Evolutionary conservation across 2,797 vertebrate species (phyloP), one percentile per base, ranked within the genome.

Genomic region (Coregonus suidteri): DNA sequence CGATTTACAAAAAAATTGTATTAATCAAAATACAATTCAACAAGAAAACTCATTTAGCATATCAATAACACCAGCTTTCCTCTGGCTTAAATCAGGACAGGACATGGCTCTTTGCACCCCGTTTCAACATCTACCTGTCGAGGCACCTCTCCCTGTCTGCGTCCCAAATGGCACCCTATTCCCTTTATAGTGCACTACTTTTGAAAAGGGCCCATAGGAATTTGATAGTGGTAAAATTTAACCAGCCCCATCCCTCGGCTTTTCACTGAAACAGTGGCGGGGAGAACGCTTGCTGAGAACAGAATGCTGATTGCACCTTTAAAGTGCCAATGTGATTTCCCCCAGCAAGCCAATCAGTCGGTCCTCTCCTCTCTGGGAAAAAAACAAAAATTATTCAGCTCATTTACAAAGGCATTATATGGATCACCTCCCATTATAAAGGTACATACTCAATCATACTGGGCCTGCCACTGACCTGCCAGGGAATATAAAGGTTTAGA

Each of bases 401-500:
- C 80, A 88, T 88, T 89, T 90, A 86, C 82, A 81, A 85, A 83
- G 84, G 84, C 79, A 87, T 89, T 89, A 90, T 85, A 88, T 75
- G 53, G 86, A 82, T 87, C 81, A 85, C 82, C 30, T 80, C 86
- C 86, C 75, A 88, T 87, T 89, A 87, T 84, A 85, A 75, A 86
- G 75, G 84, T 79, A 87, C 84, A 88, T 75, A 81, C 81, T 83
- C 82, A 82, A 83, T 90, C 89, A 91, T 85, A 80, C 56, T 75
- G 77, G 79, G 77, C 76, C 77, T 71, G 64, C 76, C 81, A 82
- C 78, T 84, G 85, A 85, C 84, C 85, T 84, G 77, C 18, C 54
- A 16, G 67, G 66, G 77, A 85, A 84, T 81, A 90, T 89, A 88
- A 88, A 86, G 92, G 90, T 89, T 84, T 88, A 90, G 91, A 91